phyloP scores from a whole-genome alignment of 2,113 vertebrate species.

The Ptychochromis oligacanthus region DNA sequence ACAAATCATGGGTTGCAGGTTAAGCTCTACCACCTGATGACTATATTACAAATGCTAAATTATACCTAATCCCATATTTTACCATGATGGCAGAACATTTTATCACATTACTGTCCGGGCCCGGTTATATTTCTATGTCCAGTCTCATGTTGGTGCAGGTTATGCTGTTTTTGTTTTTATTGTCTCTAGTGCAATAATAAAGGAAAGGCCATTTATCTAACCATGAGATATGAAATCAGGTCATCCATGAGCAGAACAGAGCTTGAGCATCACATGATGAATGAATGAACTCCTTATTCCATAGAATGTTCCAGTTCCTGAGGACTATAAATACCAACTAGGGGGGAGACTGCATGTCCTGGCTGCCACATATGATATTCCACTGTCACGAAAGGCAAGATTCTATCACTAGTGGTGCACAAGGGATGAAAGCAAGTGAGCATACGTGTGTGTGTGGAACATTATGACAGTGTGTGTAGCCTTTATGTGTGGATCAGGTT shows the following conservation, averaged over 20 bases:
- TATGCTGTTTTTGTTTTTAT: conserved; percentile 21
- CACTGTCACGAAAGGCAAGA: conserved; percentile 67
- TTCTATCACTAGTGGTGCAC: conserved; percentile 62
- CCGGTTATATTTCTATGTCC: neutral
- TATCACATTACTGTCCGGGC: neutral
- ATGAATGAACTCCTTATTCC: conserved; percentile 75
- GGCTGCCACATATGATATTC: conserved; percentile 64
- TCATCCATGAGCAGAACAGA: conserved; percentile 55
- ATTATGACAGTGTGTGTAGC: conserved; percentile 3
- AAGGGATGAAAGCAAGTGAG: conserved; percentile 23
- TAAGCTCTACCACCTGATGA: neutral
- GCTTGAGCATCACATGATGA: conserved; percentile 67
- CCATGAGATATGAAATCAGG: conserved; percentile 60
- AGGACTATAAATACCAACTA: conserved; percentile 74
- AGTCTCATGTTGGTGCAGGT: neutral
- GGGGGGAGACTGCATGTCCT: conserved; percentile 64
- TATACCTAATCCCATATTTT: neutral
- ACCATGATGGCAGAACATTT: neutral
- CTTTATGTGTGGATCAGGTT: conserved; percentile 25
- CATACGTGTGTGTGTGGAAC: conserved; percentile 8
- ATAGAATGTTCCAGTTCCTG: conserved; percentile 65
- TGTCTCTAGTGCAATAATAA: conserved; percentile 5
- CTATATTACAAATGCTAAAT: neutral
- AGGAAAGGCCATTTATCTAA: conserved; percentile 43
- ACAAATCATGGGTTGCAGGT: neutral